These are phyloP conservation scores for Etia nguti DNA, from an alignment of 2,113 vertebrate species.

Conservation along the genomic window DNA sequence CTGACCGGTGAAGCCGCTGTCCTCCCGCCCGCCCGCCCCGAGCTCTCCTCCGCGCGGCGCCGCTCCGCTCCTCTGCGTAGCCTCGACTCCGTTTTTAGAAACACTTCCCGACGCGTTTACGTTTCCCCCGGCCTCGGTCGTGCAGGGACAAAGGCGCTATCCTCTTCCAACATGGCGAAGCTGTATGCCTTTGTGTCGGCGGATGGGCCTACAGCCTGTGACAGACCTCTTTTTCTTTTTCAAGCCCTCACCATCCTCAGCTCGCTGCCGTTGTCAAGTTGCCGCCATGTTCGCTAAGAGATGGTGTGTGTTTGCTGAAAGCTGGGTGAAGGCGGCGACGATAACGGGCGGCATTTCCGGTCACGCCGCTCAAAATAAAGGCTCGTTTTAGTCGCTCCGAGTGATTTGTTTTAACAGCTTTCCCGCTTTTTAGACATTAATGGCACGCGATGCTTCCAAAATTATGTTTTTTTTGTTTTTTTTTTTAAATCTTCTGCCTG, in stretches of 20 bases:
- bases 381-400: not conserved
- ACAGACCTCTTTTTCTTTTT: conserved; percentile 65
- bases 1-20: conserved; percentile 79
- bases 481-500: not conserved
- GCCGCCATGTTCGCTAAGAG: conserved; percentile 97
- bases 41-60: conserved; percentile 36
- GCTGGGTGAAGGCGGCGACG: conserved; percentile 47
- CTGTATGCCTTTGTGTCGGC: conserved; percentile 75
- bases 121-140: conserved; percentile 58
- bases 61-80: conserved; percentile 63
- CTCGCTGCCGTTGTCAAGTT: conserved; percentile 88
- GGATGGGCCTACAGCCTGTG: conserved; percentile 70
- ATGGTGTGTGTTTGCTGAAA: conserved; percentile 83
- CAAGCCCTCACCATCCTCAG: conserved; percentile 85
- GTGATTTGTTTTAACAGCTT: not conserved
- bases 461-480: not conserved
- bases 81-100: conserved; percentile 65
- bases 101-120: conserved; percentile 66
- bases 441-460: not conserved
- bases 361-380: not conserved
- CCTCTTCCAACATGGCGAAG: conserved; percentile 59
- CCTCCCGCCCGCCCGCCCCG: conserved; percentile 55
- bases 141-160: conserved; percentile 46
- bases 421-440: not conserved
- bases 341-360: not conserved